Conservation (phyloP, 2,888 invertebrate species). For the Diarsia brunnea region DNA sequence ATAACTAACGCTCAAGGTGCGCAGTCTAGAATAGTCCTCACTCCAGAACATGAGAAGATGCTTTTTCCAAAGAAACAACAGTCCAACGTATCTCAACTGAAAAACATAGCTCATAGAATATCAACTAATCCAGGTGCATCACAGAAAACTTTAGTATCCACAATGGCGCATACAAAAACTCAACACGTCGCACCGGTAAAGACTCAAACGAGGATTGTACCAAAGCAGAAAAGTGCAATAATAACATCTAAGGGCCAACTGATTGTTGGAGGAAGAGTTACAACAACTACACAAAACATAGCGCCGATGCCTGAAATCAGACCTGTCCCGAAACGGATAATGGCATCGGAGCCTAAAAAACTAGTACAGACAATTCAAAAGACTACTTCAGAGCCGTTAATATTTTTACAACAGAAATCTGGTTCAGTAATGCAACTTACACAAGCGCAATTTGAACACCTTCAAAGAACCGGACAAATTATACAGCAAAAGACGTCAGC, state of each 20-base stretch:
- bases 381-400: slow-evolving; percentile 82
- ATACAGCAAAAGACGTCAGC: slow-evolving; percentile 81
- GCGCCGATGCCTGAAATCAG: slow-evolving; percentile 87
- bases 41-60: slow-evolving; percentile 91
- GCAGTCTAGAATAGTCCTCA: slow-evolving; percentile 91
- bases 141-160: slow-evolving; percentile 76
- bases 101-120: slow-evolving; percentile 83
- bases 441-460: slow-evolving; percentile 88
- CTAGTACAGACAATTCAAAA: slow-evolving; percentile 83
- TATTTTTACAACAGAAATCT: slow-evolving; percentile 88
- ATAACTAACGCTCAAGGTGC: slow-evolving; percentile 92
- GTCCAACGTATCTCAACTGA: slow-evolving; percentile 81
- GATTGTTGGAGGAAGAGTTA: slow-evolving; percentile 86
- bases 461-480: slow-evolving; percentile 87
- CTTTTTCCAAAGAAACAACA: slow-evolving; percentile 90
- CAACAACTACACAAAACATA: slow-evolving; percentile 86
- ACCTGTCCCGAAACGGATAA: slow-evolving; percentile 80
- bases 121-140: slow-evolving; percentile 72
- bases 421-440: slow-evolving; percentile 88
- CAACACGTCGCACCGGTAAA: slow-evolving; percentile 66
- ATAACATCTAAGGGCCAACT: slow-evolving; percentile 91
- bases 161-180: slow-evolving; percentile 63
- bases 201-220: slow-evolving; percentile 81
- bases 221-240: slow-evolving; percentile 88
- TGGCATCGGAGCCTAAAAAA: slow-evolving; percentile 83